Evolutionary conservation across 2,888 invertebrate species (phyloP), one percentile per base, ranked within the genome.

Genomic region (Epinotia brunnichana): DNA sequence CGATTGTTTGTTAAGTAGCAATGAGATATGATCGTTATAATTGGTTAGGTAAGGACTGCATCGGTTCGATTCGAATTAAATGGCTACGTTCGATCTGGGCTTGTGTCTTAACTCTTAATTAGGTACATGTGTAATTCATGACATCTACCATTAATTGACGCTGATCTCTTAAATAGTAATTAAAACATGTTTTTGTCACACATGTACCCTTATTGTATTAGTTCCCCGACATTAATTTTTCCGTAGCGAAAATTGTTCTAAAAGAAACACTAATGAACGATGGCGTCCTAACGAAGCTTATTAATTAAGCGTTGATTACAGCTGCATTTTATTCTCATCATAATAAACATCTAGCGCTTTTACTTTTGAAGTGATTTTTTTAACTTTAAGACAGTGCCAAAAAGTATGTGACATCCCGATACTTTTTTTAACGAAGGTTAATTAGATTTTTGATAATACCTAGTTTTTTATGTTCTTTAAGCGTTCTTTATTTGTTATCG

Each of bases 121-220:
- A 66, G 41, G 39, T 66, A 81, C 84, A 86, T 86, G 81, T 81
- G 80, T 85, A 83, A 86, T 87, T 85, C 85, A 87, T 85, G 79
- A 84, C 75, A 66, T 69, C 74, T 59, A 75, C 77, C 77, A 78
- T 77, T 79, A 77, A 79, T 77, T 77, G 75, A 74, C 80, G 67
- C 66, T 56, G 59, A 67, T 63, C 63, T 56, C 66, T 56, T 54
- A n/a, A n/a, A n/a, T n/a, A 60, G 63, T 68, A 74, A 71, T 74
- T 74, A 74, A 70, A 74, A 66, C 56, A n/a, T 59, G 63, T 71
- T 74, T 74, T 74, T 63, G 68, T 66, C 62, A 69, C 68, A 72
- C 53, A 59, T 64, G 64, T 48, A 29, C 24, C 51, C 29, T 48
- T 67, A 62, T 67, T 62, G 48, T 56, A 71, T 60, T 60, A 67